Evolutionary conservation across 2,797 vertebrate genomes (phyloP).

Genomic region (Nyctibius grandis): DNA sequence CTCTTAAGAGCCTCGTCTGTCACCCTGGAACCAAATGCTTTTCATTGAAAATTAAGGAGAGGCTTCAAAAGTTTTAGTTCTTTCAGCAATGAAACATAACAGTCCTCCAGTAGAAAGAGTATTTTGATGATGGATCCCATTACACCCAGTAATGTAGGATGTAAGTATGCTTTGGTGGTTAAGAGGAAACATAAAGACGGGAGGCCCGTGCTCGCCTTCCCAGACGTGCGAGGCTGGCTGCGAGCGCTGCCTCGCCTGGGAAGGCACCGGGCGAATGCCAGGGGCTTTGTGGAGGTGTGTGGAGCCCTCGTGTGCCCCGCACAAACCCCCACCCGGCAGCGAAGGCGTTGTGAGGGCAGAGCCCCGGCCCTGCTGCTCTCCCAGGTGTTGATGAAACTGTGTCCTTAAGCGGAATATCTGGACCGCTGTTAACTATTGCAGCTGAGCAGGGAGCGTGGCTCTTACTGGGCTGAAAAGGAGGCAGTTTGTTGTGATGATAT

Average conservation of each 20-base stretch:
- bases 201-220: slow-evolving; percentile 7
- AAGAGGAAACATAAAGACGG: not conserved
- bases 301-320: not conserved
- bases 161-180: slow-evolving; percentile 16
- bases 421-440: not conserved
- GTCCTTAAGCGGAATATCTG: accelerated
- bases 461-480: not conserved
- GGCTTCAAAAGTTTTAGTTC: slow-evolving; percentile 51
- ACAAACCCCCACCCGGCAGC: not conserved
- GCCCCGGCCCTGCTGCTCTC: not conserved
- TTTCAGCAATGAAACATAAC: slow-evolving; percentile 49
- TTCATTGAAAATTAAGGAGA: slow-evolving; percentile 63
- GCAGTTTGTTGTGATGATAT: not conserved
- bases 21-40: slow-evolving; percentile 67
- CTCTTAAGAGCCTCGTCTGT: slow-evolving; percentile 63
- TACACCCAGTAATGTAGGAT: not conserved
- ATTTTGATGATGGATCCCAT: slow-evolving; percentile 59
- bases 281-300: not conserved
- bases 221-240: not conserved
- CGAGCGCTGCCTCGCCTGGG: not conserved
- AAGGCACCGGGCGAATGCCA: not conserved
- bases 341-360: not conserved
- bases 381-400: not conserved
- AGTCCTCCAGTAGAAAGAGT: slow-evolving; percentile 18
- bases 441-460: not conserved